Evolutionary conservation across 2,888 invertebrate species (phyloP), one percentile per base, ranked within the genome.

Genomic region (Linyphia triangularis): DNA sequence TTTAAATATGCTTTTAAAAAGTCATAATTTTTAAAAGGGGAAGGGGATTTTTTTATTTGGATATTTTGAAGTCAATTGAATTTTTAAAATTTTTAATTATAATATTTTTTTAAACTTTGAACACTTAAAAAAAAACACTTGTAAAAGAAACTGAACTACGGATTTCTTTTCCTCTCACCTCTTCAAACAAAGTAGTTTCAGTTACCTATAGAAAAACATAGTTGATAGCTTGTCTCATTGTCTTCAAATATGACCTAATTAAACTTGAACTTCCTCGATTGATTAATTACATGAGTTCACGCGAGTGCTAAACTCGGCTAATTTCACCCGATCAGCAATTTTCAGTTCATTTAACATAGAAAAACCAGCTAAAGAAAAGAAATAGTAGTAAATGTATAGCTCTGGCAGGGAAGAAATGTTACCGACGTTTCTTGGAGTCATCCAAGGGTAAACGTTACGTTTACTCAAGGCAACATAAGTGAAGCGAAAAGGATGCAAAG

Each of bases 381-480:
- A 40, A n/a, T n/a, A n/a, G n/a, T n/a, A 67, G 33, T 28, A 43
- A 72, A 43, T 43, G 13, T 28, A 43, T 22, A 69, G 33, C 40
- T 24, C 33, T n/a, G 13, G 16, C 4, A 5, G 51, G 7, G 28
- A n/a, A 33, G 63, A 77, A 37, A 40, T 28, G 63, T 77, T 26
- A 63, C 77, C 77, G 77, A 28, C 13, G 30, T 26, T 24, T 33
- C n/a, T 57, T 75, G 63, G 26, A 77, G 33, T 37, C 77, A 77
- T 22, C 37, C 77, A 77, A 26, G 77, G 63, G 63, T 77, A 63
- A 77, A 13, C 77, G 77, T 77, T 77, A 77, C 63, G 24, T 40
- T 77, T 77, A 40, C 63, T 77, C 26, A 61, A 40, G 63, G 24
- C 63, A 40, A 40, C 63, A 63, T 63, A 63, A 40, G n/a, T 63